These are phyloP conservation scores for Eudyptes chrysolophus DNA, from an alignment of 2,113 vertebrate species.

Conservation along the genomic window DNA sequence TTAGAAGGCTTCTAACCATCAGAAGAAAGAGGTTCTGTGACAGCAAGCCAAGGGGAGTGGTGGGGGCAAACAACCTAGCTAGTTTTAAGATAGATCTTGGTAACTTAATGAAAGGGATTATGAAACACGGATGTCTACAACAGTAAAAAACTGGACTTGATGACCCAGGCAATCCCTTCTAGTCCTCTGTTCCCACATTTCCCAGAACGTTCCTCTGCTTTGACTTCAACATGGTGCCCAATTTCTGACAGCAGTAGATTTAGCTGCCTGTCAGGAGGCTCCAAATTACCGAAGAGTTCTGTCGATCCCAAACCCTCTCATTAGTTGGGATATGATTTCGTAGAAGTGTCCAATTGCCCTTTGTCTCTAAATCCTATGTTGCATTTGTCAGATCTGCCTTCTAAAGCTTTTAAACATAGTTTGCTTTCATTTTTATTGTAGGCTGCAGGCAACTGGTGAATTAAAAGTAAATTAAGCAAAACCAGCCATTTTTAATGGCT, in stretches of 20 bases:
- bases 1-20: slow-evolving; percentile 66
- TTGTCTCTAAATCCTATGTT: slow-evolving; percentile 37
- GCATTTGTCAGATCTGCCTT: slow-evolving; percentile 48
- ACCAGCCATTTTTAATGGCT: neutral
- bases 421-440: slow-evolving; percentile 27
- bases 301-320: slow-evolving; percentile 30
- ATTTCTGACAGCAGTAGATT: slow-evolving; percentile 22
- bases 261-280: neutral
- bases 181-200: neutral
- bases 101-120: slow-evolving; percentile 63
- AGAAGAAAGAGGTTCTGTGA: slow-evolving; percentile 41
- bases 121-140: slow-evolving; percentile 11
- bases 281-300: neutral
- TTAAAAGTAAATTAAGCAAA: slow-evolving; percentile 34
- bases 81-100: slow-evolving; percentile 57
- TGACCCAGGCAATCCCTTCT: neutral
- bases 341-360: slow-evolving; percentile 29
- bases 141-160: neutral
- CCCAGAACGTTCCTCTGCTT: slow-evolving; percentile 16
- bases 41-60: slow-evolving; percentile 41
- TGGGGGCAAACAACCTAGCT: slow-evolving; percentile 4
- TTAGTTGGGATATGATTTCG: slow-evolving; percentile 53
- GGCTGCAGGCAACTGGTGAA: neutral
- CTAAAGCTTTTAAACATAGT: slow-evolving; percentile 50
- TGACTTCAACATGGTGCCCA: slow-evolving; percentile 4